Percentiles rank a stretch among this genome's conserved stretches.
phyloP scores from a whole-genome alignment of 2,113 vertebrate species.

The Macaca mulatta region DNA sequence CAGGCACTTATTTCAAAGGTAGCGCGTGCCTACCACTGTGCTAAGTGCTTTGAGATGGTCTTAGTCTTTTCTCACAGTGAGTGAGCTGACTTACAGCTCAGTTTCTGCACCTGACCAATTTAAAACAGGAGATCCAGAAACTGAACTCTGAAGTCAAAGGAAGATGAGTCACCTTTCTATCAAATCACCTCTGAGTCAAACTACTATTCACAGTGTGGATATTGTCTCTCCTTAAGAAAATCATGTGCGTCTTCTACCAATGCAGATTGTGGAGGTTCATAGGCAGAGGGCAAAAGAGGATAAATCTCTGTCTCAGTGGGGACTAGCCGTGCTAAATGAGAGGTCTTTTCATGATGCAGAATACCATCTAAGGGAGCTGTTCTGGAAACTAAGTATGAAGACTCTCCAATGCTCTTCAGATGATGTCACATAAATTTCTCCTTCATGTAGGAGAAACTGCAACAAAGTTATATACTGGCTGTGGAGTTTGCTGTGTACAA shows the following conservation, averaged over 20 bases:
- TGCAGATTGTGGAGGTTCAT: neutral
- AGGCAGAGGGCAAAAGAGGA: neutral
- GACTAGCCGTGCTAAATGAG: neutral
- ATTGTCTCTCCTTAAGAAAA: neutral
- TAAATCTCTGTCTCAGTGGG: neutral
- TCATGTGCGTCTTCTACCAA: neutral
- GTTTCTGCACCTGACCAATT: neutral
- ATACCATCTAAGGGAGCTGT: neutral
- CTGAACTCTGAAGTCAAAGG: neutral
- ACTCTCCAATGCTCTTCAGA: neutral
- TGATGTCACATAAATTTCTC: neutral
- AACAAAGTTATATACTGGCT: neutral
- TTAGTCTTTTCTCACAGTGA: neutral
- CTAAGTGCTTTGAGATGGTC: neutral
- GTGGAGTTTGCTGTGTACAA: neutral
- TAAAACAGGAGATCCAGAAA: neutral
- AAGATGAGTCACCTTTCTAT: neutral
- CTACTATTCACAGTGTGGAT: neutral
- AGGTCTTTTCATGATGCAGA: neutral
- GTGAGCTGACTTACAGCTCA: neutral
- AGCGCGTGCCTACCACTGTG: accelerated
- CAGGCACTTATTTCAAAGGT: neutral
- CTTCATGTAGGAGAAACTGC: neutral
- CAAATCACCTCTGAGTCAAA: neutral
- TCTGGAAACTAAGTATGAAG: neutral